A percentile compares a stretch with the other conserved stretches of the same genome.
Conservation (phyloP, 2,113 vertebrate genomes). For the Corydoras sp. region DNA sequence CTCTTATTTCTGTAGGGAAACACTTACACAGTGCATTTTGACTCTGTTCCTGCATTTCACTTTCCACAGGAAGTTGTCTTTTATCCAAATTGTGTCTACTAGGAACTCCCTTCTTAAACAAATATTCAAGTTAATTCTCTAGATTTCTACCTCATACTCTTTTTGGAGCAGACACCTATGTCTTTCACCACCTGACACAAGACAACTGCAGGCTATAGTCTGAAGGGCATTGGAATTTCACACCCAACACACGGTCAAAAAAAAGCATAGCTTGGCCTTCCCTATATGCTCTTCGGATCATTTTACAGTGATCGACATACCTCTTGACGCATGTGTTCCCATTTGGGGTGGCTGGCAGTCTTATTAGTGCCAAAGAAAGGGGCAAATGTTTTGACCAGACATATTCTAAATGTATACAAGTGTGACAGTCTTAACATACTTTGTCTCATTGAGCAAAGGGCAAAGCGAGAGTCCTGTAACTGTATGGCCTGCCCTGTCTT, state of each 20-base stretch:
- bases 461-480: conserved; percentile 17
- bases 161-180: neutral
- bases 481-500: neutral
- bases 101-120: conserved; percentile 17
- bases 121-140: conserved; percentile 4
- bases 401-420: conserved; percentile 43
- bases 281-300: conserved; percentile 58
- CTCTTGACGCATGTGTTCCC: conserved; percentile 59
- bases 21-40: conserved; percentile 1
- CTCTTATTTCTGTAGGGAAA: conserved; percentile 5
- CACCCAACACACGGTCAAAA: conserved; percentile 34
- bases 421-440: conserved; percentile 44
- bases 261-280: conserved; percentile 49
- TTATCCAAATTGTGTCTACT: conserved; percentile 9
- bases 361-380: conserved; percentile 45
- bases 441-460: conserved; percentile 18
- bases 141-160: conserved; percentile 6
- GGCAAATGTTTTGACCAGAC: conserved; percentile 55
- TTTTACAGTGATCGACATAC: conserved; percentile 59
- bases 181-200: conserved; percentile 35
- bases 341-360: conserved; percentile 54
- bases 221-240: conserved; percentile 56
- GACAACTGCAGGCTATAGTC: conserved; percentile 58
- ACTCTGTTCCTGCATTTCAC: neutral
- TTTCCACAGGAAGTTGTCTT: conserved; percentile 21